Evolutionary conservation across 2,797 vertebrate species (phyloP), one percentile per base, ranked within the genome.

Genomic region (Helostoma temminkii): DNA sequence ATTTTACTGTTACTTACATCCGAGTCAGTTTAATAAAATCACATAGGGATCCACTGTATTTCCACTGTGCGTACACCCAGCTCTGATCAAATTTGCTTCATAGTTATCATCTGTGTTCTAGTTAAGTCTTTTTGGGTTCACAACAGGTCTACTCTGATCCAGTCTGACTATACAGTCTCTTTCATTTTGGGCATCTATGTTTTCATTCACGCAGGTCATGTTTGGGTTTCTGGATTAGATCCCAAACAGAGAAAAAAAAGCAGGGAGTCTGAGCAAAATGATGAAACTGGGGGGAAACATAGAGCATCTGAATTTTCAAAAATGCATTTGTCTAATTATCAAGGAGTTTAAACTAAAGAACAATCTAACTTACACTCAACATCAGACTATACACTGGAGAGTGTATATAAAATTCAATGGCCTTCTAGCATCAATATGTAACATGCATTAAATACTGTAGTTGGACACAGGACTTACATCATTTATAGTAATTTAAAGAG

Each of bases 251-350:
- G 43, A 19, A 21, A 34, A 21, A 34, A 30, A 42, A 5, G 9
- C 53, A 21, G 11, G 21, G 21, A 50, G 22, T 36, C 28, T 3
- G 5, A 5, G 26, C 22, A 24, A 1, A n/a, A 34, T 62, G 32
- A 61, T 59, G 52, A 62, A 55, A 59, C 25, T 48, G 6, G 18
- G 1, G 28, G 66, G 5, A 74, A 68, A 61, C 3, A 25, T n/a
- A 11, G 28, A 59, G 37, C 26, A 37, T 66, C 34, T 43, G 39
- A 7, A 6, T 24, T 43, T 24, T 45, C 41, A 43, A 53, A 11
- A 62, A 49, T 28, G 11, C 36, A 30, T 30, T 46, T 6, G 0
- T 54, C 15, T 49, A 22, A 30, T 4, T 34, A 18, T 11, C 6
- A 28, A n/a, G 45, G 50, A 41, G 11, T 1, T 22, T 12, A 64